These are phyloP conservation scores for Cinara cedri DNA, from an alignment of 2,888 invertebrate genomes.

Conservation along the genomic window DNA sequence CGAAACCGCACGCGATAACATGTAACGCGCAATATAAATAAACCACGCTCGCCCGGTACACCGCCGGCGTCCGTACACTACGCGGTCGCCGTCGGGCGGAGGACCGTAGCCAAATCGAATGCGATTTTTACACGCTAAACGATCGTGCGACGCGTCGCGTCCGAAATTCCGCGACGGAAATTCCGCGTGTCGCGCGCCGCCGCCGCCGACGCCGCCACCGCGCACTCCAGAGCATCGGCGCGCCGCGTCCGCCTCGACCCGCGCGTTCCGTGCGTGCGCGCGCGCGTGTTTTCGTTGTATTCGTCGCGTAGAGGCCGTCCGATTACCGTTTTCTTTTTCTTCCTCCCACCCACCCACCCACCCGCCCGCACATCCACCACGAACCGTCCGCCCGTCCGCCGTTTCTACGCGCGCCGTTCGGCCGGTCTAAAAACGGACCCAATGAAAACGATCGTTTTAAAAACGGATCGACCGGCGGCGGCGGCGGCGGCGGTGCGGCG, in stretches of 20 bases:
- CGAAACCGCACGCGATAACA: too few species aligned
- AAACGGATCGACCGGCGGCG: constrained; percentile 38
- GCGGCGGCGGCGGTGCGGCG: not conserved
- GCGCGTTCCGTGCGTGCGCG: too few species aligned
- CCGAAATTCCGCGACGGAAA: constrained; percentile 54
- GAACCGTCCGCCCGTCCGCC: too few species aligned
- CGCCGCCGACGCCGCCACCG: constrained; percentile 21
- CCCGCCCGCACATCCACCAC: too few species aligned
- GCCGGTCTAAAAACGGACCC: constrained; percentile 50
- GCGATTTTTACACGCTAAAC: constrained; percentile 40
- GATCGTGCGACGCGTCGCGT: constrained; percentile 28
- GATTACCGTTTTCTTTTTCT: not conserved
- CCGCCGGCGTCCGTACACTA: not conserved
- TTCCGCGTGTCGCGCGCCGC: constrained; percentile 39
- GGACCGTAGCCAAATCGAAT: constrained; percentile 50
- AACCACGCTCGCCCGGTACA: constrained; percentile 28
- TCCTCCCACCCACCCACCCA: too few species aligned
- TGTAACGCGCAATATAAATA: constrained; percentile 28
- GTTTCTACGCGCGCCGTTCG: too few species aligned
- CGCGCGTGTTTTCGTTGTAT: not conserved
- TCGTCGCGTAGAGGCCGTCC: not conserved
- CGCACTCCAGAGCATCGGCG: constrained; percentile 41
- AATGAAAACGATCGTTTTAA: constrained; percentile 1
- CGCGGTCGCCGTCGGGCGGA: not conserved
- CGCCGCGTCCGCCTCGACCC: not conserved